phyloP scores from a whole-genome alignment of 2,888 invertebrate species.

The Pollenia griseotomentosa region DNA sequence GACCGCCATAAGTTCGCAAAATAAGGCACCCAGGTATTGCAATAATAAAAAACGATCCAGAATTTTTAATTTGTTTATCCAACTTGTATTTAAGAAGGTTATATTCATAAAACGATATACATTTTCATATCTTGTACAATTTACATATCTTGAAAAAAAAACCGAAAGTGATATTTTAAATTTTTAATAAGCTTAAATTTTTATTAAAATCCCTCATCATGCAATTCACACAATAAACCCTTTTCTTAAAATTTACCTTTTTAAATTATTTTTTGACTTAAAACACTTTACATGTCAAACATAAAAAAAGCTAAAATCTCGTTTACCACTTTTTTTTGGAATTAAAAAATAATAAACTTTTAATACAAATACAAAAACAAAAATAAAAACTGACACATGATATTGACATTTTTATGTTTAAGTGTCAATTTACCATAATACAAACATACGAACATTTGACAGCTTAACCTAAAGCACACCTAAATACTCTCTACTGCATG shows the following conservation, averaged over 20 bases:
- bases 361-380: neutral
- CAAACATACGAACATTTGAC: conserved; percentile 46
- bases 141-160: no score
- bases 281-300: neutral
- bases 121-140: no score
- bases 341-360: neutral
- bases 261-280: neutral
- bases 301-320: neutral
- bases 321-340: neutral
- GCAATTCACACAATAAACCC: neutral
- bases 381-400: conserved; percentile 62
- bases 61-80: no score
- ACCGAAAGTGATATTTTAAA: neutral
- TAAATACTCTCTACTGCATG: conserved; percentile 13
- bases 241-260: neutral
- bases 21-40: no score
- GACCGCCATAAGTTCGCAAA: no score
- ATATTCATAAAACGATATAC: no score
- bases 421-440: conserved; percentile 66
- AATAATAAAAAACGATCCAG: no score
- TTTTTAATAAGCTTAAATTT: neutral
- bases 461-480: conserved; percentile 48
- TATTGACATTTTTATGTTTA: conserved; percentile 69
- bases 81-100: no score
- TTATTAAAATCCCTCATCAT: no score